Percentiles rank a stretch among this genome's conserved stretches.
Conservation (phyloP, 2,113 vertebrate genomes). For the Alethe castanea region DNA sequence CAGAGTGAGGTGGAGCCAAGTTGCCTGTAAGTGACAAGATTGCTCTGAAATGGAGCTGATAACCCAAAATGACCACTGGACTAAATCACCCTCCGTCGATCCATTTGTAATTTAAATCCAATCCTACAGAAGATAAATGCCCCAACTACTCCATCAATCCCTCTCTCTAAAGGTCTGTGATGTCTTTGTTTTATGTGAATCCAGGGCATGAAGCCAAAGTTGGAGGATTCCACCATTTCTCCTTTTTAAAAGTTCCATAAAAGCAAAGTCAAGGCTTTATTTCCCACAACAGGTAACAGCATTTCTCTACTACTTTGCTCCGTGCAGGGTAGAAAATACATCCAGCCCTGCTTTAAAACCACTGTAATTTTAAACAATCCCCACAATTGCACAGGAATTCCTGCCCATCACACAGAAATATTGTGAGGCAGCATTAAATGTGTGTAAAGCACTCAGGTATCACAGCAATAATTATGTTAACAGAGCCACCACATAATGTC, state of each 20-base stretch:
- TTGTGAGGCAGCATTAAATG: background rate
- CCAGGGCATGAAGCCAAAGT: background rate
- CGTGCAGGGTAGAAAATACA: background rate
- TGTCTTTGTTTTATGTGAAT: background rate
- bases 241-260: rapidly evolving
- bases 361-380: background rate
- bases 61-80: background rate
- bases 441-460: background rate
- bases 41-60: background rate
- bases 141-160: background rate
- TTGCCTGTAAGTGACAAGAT: background rate
- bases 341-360: background rate
- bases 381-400: background rate
- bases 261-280: background rate
- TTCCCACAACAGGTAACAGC: background rate
- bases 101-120: background rate
- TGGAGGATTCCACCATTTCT: background rate
- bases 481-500: background rate
- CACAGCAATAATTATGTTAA: background rate
- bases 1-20: rapidly evolving
- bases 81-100: background rate
- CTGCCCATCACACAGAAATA: background rate
- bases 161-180: background rate
- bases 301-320: background rate
- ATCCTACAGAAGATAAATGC: background rate